phyloP scores from a whole-genome alignment of 2,797 vertebrate species.

The Acrossocheilus fasciatus region DNA sequence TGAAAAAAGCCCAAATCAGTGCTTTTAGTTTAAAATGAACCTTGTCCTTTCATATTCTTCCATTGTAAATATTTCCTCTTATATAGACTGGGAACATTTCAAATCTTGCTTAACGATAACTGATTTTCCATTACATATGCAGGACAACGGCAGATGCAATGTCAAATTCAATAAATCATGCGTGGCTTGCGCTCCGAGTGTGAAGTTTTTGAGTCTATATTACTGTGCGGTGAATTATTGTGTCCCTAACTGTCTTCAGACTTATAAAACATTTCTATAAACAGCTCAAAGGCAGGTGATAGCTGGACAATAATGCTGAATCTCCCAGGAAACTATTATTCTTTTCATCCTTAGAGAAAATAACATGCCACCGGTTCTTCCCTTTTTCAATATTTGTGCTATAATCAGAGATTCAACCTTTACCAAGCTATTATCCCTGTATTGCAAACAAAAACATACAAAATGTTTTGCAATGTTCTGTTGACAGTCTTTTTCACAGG shows the following conservation, averaged over 20 bases:
- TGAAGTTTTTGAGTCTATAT: conserved; percentile 20
- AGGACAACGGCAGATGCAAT: conserved; percentile 24
- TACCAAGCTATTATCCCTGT: background rate
- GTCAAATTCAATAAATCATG: conserved; percentile 49
- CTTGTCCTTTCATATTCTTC: background rate
- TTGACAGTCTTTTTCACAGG: background rate
- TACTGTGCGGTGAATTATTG: conserved; percentile 1
- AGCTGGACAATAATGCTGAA: background rate
- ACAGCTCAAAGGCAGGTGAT: conserved; percentile 33
- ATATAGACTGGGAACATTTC: conserved; percentile 15
- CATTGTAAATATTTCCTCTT: background rate
- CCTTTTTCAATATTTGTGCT: background rate
- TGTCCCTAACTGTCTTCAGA: conserved; percentile 9
- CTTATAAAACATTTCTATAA: conserved; percentile 28
- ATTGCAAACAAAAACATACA: conserved; percentile 1
- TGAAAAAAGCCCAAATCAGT: background rate
- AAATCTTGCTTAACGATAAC: conserved; percentile 35
- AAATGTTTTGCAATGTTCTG: conserved; percentile 14
- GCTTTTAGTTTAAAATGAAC: background rate
- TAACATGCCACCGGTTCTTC: background rate
- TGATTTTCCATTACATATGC: conserved; percentile 37
- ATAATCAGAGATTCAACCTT: conserved; percentile 17
- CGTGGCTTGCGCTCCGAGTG: background rate
- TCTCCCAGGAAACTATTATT: background rate
- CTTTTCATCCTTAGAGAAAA: background rate